Evolutionary conservation across 2,888 invertebrate species (phyloP).

Genomic region (Acleris literana): DNA sequence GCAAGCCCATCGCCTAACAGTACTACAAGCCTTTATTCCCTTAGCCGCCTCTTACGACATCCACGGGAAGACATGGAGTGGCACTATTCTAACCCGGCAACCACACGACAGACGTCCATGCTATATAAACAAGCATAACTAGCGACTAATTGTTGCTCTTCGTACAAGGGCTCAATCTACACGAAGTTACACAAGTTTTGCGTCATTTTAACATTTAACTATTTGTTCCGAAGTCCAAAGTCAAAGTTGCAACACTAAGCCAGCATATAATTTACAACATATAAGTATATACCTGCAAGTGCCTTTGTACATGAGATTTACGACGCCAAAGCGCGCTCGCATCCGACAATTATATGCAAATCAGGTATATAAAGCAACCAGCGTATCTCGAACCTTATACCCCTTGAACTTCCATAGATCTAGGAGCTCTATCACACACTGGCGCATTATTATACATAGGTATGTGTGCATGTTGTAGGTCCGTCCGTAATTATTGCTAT

Average conservation of each 20-base stretch:
- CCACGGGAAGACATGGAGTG: too few species aligned
- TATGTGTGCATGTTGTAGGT: constrained; percentile 19
- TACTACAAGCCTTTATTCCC: too few species aligned
- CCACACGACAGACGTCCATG: too few species aligned
- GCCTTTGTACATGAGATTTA: constrained; percentile 69
- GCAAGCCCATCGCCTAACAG: too few species aligned
- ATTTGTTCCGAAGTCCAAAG: constrained; percentile 4
- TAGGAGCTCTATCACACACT: constrained; percentile 9
- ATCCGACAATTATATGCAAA: constrained; percentile 76
- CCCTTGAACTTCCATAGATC: constrained; percentile 3
- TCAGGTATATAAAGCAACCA: constrained; percentile 43
- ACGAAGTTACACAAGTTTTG: not conserved
- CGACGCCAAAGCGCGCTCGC: constrained; percentile 58
- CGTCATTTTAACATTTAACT: not conserved
- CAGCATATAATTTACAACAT: constrained; percentile 47
- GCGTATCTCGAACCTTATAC: constrained; percentile 5
- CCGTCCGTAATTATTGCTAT: constrained; percentile 32
- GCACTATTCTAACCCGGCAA: too few species aligned
- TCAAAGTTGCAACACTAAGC: constrained; percentile 32
- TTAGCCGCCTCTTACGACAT: too few species aligned
- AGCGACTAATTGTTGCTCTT: too few species aligned
- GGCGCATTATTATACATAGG: constrained; percentile 9
- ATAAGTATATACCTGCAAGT: constrained; percentile 43
- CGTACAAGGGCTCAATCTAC: too few species aligned
- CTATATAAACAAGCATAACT: too few species aligned